These are phyloP conservation scores for Eristalinus sepulchralis DNA, from an alignment of 2,888 invertebrate species.

Conservation along the genomic window DNA sequence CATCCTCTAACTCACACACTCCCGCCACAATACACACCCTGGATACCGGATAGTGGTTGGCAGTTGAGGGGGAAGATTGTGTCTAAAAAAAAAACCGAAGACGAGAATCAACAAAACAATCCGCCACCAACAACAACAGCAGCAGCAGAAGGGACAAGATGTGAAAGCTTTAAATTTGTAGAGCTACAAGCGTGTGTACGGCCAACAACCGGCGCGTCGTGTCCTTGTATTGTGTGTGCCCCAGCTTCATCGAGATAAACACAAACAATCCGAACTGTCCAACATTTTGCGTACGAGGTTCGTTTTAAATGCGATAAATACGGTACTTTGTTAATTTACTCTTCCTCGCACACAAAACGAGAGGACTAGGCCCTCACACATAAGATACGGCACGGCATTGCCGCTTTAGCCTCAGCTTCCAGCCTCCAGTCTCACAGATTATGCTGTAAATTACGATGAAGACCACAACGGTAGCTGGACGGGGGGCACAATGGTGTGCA, in stretches of 20 bases:
- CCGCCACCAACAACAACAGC: neutral
- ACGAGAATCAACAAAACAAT: too few relatives aligned
- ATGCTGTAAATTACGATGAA: constrained; percentile 36
- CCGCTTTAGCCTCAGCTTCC: too few relatives aligned
- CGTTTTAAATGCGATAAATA: constrained; percentile 54
- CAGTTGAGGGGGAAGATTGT: constrained; percentile 13
- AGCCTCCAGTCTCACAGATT: constrained; percentile 27
- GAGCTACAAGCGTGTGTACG: constrained; percentile 16
- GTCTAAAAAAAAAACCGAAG: constrained; percentile 15
- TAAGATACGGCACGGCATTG: constrained; percentile 20
- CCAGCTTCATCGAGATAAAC: constrained; percentile 24
- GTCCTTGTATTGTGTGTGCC: constrained; percentile 19
- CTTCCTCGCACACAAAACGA: constrained; percentile 3
- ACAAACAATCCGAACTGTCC: constrained; percentile 46
- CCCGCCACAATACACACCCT: neutral
- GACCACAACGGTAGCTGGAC: neutral
- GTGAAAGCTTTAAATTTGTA: constrained; percentile 55
- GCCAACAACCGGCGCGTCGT: constrained; percentile 20
- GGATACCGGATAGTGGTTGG: neutral
- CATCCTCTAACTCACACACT: neutral
- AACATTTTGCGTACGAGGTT: constrained; percentile 39
- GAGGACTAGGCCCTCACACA: neutral
- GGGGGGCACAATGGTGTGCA: neutral
- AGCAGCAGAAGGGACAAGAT: neutral
- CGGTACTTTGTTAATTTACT: constrained; percentile 44